Evolutionary conservation across 2,797 vertebrate species (phyloP), one percentile per base, ranked within the genome.

Genomic region (Oreonectes daqikongensis): DNA sequence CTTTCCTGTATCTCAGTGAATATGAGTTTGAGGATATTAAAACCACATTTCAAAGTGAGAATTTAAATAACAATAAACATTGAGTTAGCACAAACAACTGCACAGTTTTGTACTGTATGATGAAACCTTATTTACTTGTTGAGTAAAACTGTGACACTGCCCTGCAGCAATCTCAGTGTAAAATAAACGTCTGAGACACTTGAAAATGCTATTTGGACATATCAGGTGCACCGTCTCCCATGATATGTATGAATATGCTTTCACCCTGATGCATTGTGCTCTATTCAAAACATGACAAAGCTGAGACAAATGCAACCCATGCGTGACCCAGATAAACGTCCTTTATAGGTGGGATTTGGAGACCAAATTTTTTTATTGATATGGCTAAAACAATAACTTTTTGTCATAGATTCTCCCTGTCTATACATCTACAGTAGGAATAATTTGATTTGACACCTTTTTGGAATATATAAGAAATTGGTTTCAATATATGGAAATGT

Each of bases 131-230:
- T 20, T 67, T 10, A 55, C 14, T 75, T 38, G 18, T 4, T 17
- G 18, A 65, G 18, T 44, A 55, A 20, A 15, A 22, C 61, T 22
- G 12, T 15, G 28, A 74, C 61, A 53, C 15, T 66, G 18, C 40
- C 63, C 35, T 10, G 7, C 3, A 66, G 48, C 72, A 42, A 46
- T 55, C 53, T 55, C 50, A 46, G 35, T 55, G 52, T 59, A 68
- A 66, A 59, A 59, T 75, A 57, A 75, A 75, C 48, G 53, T 65
- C 44, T 53, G 32, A 75, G 22, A 64, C 48, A 53, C 46, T 30
- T 44, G 2, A 66, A 66, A 50, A 50, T 50, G 48, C 18, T 8
- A 38, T 11, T 35, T 15, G 7, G 2, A 28, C 48, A 28, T 74
- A 67, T 75, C 64, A 46, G 26, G 46, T 75, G 52, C n/a, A 32